A percentile compares a stretch with the other conserved stretches of the same genome.
Conservation (phyloP, 2,888 invertebrate genomes). For the Phrixothrix hirtus region DNA sequence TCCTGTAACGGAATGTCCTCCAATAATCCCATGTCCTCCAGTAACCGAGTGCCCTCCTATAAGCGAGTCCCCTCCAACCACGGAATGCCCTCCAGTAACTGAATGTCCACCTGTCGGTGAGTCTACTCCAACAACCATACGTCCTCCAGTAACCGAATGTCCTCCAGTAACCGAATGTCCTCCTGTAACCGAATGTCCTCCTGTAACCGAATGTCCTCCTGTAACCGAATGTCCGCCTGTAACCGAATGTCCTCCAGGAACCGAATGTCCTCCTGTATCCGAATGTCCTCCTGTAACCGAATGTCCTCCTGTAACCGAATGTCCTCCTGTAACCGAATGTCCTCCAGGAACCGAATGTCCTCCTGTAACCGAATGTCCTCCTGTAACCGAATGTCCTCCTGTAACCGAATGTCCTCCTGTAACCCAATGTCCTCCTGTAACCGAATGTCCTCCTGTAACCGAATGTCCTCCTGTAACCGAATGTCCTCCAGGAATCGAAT, state of each 20-base stretch:
- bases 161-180: background rate
- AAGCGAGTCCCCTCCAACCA: background rate
- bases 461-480: conserved; percentile 3
- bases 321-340: conserved; percentile 3
- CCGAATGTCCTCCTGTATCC: conserved; percentile 1
- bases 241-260: background rate
- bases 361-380: background rate
- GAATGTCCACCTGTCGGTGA: conserved; percentile 6
- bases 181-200: conserved; percentile 3
- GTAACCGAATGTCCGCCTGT: conserved; percentile 1
- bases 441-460: conserved; percentile 5
- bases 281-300: conserved; percentile 5
- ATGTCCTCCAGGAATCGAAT: background rate
- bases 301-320: conserved; percentile 2
- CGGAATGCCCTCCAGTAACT: background rate
- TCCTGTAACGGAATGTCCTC: conserved; percentile 6
- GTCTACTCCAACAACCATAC: background rate
- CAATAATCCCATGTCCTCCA: conserved; percentile 1
- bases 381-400: conserved; percentile 3
- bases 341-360: background rate
- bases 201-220: background rate
- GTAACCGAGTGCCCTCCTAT: background rate
- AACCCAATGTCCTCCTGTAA: conserved; percentile 6
- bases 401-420: conserved; percentile 1
- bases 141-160: conserved; percentile 2